Evolutionary conservation across 1,140 invertebrate species (phyloP), one percentile per base, ranked within the genome.

Genomic region (Muscidifurax raptorellus): DNA sequence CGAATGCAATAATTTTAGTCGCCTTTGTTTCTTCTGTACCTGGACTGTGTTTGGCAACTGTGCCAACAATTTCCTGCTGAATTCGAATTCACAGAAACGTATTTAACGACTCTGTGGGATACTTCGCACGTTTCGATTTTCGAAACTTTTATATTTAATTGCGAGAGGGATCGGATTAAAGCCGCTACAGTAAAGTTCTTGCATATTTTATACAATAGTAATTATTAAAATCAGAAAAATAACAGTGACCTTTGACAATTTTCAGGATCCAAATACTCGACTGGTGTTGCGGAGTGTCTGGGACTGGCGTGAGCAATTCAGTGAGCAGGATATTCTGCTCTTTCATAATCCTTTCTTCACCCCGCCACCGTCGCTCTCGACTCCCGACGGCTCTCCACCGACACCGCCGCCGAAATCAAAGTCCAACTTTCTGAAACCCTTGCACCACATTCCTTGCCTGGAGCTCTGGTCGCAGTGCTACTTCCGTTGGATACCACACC

Each of bases 41-140:
- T 99, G 85, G 98, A 99, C 91, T 98, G 97, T 92, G 96, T 97
- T 74, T 98, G 97, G 97, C 98, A 99, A 93, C 92, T 99, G 47
- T 92, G 96, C 83, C 95, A 96, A 88, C 98, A 99, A 93, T 98
- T 96, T 92, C 97, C 97, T 13, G 94, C 95, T 1, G 94, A 96
- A 80, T 99, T 99, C 92, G 97, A 98, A 93, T 98, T 98, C 93
- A 97, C 97, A 7, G 97, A 99, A 93, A 97, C 96, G 0, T 98
- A 98, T 92, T 94, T 99, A 67, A 98, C 97, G 9, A 96, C 97
- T 0, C 90, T 99, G 5, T 99, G 98, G 97, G 98, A 99, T 92
- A 95, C 96, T 25, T 95, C 95, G 66, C 96, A 97, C 88, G 95
- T 98, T 87, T 97, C 97, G 40, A 94, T 98, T 47, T 98, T 98